Evolutionary conservation across 2,888 invertebrate genomes (phyloP), one percentile per base, ranked within the genome.

Genomic region (Papilio demoleus): DNA sequence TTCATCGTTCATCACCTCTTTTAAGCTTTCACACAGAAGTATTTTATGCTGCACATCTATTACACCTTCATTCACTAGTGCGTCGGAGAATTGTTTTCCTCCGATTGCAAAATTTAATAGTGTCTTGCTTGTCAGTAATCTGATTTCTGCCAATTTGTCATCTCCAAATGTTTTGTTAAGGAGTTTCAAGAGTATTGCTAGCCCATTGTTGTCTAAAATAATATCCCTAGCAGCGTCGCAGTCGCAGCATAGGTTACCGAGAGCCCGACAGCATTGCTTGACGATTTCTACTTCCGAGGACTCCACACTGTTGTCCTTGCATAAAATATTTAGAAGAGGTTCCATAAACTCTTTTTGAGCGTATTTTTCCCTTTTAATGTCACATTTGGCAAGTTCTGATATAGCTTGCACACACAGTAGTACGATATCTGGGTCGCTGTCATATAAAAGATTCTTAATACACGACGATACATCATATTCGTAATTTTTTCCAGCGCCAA

Each of bases 231-330:
- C 94, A 77, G 93, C 92, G 90, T 97, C 96, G 89, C 97, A 97
- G 81, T 97, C 96, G 84, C 96, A 98, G 83, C 97, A 97, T 80
- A 98, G 95, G 86, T 98, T 98, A 42, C 97, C 98, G 24, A 98
- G 90, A 3, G 97, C 97, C 77, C 98, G 93, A 75, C 96, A 96
- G 47, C 95, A 94, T 81, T 98, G 97, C 74, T 95, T 95, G 9
- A 95, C 88, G 64, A 95, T 83, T 72, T 95, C 94, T 71, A 93
- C 80, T n/a, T n/a, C n/a, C n/a, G n/a, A n/a, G 70, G 87, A 88
- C 12, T 93, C 88, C 19, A 77, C 47, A 42, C 79, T 81, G 4
- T 81, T 71, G 45, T 88, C 87, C 74, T 77, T 85, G 11, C 83
- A 81, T 65, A 96, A 80, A 73, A 94, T 89, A 65, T 90, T 85